These are phyloP conservation scores for Cryptoprocta ferox DNA, from an alignment of 2,797 vertebrate species.

Conservation along the genomic window DNA sequence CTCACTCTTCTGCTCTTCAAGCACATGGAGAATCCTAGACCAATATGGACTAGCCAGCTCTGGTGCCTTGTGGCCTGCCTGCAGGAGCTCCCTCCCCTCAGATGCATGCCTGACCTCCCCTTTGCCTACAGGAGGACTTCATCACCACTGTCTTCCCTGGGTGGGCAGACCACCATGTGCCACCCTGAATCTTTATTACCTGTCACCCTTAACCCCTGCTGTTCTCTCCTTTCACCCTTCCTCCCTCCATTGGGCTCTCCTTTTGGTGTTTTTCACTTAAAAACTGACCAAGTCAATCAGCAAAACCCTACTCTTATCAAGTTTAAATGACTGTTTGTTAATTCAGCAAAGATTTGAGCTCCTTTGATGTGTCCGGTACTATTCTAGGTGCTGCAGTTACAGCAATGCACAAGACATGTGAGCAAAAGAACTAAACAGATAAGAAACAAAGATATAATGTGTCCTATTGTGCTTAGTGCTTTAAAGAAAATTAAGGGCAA, in stretches of 20 bases:
- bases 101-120: background rate
- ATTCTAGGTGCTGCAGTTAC: background rate
- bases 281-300: background rate
- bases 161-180: background rate
- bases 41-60: background rate
- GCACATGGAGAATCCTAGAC: background rate
- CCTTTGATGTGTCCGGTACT: background rate
- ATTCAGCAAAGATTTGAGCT: background rate
- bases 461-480: background rate
- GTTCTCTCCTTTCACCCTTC: background rate
- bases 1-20: background rate
- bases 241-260: background rate
- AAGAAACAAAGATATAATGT: background rate
- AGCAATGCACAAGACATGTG: background rate
- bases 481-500: background rate
- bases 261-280: background rate
- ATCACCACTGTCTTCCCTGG: accelerated
- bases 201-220: background rate
- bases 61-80: background rate
- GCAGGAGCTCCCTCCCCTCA: background rate
- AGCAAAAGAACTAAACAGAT: background rate
- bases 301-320: slow-evolving; percentile 11
- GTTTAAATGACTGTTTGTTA: background rate
- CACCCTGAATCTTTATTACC: background rate
- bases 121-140: background rate